phyloP scores from a whole-genome alignment of 1,140 invertebrate species.

The Psilanteris sp. region DNA sequence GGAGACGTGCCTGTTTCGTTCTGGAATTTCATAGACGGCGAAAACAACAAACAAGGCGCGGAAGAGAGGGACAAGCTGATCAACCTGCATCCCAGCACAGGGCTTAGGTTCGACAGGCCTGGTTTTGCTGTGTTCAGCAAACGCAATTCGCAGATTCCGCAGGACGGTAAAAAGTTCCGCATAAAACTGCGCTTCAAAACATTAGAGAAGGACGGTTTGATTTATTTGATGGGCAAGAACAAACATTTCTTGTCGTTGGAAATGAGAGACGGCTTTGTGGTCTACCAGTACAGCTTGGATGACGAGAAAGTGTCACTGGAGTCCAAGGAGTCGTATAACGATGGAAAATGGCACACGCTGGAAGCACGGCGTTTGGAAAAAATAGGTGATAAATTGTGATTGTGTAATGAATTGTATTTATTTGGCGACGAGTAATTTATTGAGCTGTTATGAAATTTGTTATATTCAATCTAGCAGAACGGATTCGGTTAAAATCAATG shows the following conservation, averaged over 20 bases:
- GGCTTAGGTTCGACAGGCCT: slow-evolving; percentile 91
- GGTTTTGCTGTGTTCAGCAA: slow-evolving; percentile 88
- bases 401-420: no score
- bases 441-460: no score
- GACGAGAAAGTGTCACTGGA: slow-evolving; percentile 81
- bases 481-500: no score
- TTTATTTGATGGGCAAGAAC: slow-evolving; percentile 90
- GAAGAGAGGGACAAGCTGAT: slow-evolving; percentile 85
- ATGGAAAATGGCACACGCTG: slow-evolving; percentile 90
- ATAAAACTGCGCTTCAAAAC: slow-evolving; percentile 90
- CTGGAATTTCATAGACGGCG: slow-evolving; percentile 94
- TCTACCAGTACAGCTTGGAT: slow-evolving; percentile 87
- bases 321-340: slow-evolving; percentile 85
- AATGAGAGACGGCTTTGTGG: slow-evolving; percentile 87
- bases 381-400: no score
- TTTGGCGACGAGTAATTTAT: no score
- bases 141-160: slow-evolving; percentile 80
- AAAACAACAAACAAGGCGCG: slow-evolving; percentile 87
- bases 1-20: slow-evolving; percentile 93
- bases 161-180: slow-evolving; percentile 82
- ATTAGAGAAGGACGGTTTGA: slow-evolving; percentile 89
- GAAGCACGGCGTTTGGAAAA: slow-evolving; percentile 85
- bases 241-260: slow-evolving; percentile 91
- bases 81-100: slow-evolving; percentile 83
- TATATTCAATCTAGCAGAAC: no score